phyloP scores from a whole-genome alignment of 2,797 vertebrate genomes.

The Propithecus deckenii region DNA sequence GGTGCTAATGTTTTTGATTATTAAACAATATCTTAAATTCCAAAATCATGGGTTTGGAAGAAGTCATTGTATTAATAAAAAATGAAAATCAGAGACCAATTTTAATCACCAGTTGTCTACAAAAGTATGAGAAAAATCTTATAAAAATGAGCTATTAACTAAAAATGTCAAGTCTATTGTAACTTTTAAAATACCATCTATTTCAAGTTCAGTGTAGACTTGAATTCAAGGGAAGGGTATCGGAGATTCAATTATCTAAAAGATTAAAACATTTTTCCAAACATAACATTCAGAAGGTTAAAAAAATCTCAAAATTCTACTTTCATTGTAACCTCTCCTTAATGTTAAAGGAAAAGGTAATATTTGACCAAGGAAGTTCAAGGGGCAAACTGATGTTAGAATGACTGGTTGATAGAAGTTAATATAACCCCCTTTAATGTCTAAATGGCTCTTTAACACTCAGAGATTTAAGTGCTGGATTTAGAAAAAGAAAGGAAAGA shows the following conservation, averaged over 20 bases:
- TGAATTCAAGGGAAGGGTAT: conserved; percentile 26
- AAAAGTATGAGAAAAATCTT: neutral
- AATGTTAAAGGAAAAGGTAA: conserved; percentile 72
- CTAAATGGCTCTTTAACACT: conserved; percentile 83
- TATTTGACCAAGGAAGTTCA: conserved; percentile 80
- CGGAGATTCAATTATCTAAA: neutral
- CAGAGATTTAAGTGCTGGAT: conserved; percentile 79
- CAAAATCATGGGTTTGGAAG: neutral
- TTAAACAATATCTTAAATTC: conserved; percentile 12
- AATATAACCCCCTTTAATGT: conserved; percentile 78
- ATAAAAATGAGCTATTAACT: neutral
- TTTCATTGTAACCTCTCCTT: conserved; percentile 66
- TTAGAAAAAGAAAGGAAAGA: conserved; percentile 69
- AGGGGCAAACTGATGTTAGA: conserved; percentile 75
- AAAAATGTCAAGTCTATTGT: neutral
- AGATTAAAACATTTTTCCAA: conserved; percentile 54
- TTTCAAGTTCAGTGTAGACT: neutral
- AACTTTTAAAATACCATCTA: neutral
- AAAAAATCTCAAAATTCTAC: neutral
- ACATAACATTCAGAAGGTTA: neutral
- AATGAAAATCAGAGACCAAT: neutral
- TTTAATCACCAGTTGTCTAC: neutral
- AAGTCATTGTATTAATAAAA: conserved; percentile 15
- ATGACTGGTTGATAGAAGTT: conserved; percentile 75
- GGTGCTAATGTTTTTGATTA: neutral